Conservation (phyloP, 2,797 vertebrate species). For the Pseudochirops corinnae region DNA sequence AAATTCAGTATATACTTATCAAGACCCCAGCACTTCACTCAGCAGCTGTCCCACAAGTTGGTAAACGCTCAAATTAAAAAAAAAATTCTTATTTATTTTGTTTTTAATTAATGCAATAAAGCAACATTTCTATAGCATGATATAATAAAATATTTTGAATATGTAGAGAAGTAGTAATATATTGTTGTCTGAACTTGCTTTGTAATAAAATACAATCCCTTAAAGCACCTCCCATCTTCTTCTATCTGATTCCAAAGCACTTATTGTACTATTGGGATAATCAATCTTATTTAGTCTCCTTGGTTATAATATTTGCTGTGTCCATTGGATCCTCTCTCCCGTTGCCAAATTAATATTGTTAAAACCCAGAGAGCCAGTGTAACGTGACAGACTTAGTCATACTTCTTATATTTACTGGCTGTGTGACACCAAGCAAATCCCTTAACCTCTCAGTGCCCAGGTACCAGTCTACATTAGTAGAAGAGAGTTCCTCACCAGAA, state of each 20-base stretch:
- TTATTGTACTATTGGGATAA: background rate
- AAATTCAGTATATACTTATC: constrained; percentile 56
- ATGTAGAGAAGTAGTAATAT: too few relatives aligned
- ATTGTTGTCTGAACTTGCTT: background rate
- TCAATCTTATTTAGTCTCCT: background rate
- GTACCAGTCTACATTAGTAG: background rate
- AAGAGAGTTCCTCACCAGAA: background rate
- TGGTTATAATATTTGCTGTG: background rate
- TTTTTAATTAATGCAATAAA: too few relatives aligned
- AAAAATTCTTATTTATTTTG: constrained; percentile 9
- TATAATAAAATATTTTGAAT: too few relatives aligned
- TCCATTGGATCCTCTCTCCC: background rate
- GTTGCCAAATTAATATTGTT: background rate
- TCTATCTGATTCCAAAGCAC: background rate
- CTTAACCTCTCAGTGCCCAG: background rate
- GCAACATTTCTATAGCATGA: too few relatives aligned
- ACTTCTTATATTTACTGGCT: background rate
- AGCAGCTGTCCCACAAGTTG: constrained; percentile 70
- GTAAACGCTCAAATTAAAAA: constrained; percentile 76
- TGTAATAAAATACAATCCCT: background rate
- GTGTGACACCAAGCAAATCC: background rate
- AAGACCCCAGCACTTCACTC: constrained; percentile 71
- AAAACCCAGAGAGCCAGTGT: background rate
- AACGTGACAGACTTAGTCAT: background rate
- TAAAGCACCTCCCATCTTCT: background rate